Conservation (phyloP, 2,888 invertebrate genomes). For the Clepsis dumicolana region DNA sequence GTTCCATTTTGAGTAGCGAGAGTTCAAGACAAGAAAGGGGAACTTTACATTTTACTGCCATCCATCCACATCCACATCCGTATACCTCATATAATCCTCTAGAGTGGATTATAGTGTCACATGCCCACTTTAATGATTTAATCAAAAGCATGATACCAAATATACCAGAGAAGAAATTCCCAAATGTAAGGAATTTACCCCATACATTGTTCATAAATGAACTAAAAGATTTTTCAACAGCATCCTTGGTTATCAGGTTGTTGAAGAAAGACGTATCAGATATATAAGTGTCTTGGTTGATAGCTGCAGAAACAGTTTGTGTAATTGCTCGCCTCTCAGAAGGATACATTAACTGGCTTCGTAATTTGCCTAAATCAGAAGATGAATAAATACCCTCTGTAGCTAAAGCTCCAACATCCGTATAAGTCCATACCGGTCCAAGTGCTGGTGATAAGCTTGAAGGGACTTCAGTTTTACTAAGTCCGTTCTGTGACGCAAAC, state of each 20-base stretch:
- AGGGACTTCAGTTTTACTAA: neutral
- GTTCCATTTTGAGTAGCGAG: too few species aligned
- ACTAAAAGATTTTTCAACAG: neutral
- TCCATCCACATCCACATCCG: neutral
- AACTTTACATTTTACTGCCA: too few species aligned
- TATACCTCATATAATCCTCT: neutral
- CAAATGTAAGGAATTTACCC: neutral
- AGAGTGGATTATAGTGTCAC: neutral
- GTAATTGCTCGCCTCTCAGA: conserved; percentile 11
- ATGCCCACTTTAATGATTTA: neutral
- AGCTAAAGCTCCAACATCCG: neutral
- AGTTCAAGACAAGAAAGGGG: too few species aligned
- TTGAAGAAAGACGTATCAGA: neutral
- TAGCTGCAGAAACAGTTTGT: conserved; percentile 39
- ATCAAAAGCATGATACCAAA: neutral
- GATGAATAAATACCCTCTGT: neutral
- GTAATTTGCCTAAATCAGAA: neutral
- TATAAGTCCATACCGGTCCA: neutral
- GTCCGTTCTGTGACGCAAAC: neutral
- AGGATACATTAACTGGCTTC: neutral
- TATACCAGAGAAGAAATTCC: neutral
- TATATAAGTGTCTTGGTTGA: neutral
- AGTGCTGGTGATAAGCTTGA: neutral
- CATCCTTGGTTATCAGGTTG: neutral
- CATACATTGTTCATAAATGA: neutral